Base-by-base conservation (phyloP, 2,888 invertebrate genomes). In the Melieria picta region DNA sequence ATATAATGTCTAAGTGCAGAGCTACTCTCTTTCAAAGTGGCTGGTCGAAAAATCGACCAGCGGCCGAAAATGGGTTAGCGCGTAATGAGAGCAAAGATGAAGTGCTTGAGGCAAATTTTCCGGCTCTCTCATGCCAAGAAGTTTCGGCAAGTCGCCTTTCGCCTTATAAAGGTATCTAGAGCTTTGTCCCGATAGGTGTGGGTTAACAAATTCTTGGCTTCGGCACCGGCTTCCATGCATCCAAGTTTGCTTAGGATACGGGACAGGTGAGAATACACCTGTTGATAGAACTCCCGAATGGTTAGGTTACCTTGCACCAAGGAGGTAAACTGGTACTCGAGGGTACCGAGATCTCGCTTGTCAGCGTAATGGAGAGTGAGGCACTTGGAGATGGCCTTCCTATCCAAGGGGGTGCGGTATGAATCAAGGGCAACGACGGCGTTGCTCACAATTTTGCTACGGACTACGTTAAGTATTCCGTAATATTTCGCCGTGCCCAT, bases 281-380 rank as follows among this genome's bases (percentile, higher is more conserved):
- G 6, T 57, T 72, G 73, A n/a, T 74, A 74, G 47, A 65, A 76
- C 11, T 74, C 74, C n/a, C 70, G 65, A 7, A 73, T 62, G 3
- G 66, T 63, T 7, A 5, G 46, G 7, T 63, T 73, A 4, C 68
- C 72, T 64, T 76, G 74, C 3, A 65, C 65, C 16, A 74, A 30
- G 0, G 69, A 61, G 4, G 66, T 73, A 69, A 73, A 65, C 52
- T 75, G 73, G 46, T 73, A 74, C 52, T 75, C 74, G 13, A 68
- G 65, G 4, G 74, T 75, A 56, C 66, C 60, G 16, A 74, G 16
- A 48, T 76, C 70, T 6, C 71, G 63, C 45, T 75, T 74, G 30
- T 76, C 72, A 0, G 72, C 74, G 43, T 74, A 76, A 42, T 74
- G 74, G n/a, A 72, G 45, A 1, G 61, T 71, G 1, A 76, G 60